These are phyloP conservation scores for Agrilus planipennis DNA, from an alignment of 1,140 invertebrate genomes.

Conservation along the genomic window DNA sequence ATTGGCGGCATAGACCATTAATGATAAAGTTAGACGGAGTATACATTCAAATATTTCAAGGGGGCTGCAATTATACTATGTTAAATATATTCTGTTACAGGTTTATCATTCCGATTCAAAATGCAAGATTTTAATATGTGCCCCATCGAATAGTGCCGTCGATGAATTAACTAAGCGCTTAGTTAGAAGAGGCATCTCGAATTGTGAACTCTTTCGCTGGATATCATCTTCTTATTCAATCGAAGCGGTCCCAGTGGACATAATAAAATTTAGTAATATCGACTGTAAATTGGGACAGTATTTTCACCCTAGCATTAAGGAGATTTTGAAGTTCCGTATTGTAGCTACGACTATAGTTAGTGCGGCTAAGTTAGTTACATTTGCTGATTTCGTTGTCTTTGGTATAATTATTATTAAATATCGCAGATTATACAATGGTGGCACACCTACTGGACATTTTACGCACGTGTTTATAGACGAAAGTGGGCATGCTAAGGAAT, in stretches of 20 bases:
- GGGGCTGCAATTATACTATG: too few relatives aligned
- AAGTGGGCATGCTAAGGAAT: constrained; percentile 81
- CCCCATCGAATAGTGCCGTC: constrained; percentile 68
- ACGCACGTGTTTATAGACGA: constrained; percentile 85
- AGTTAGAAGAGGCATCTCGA: constrained; percentile 35
- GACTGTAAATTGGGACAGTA: constrained; percentile 9
- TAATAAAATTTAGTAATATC: constrained; percentile 13
- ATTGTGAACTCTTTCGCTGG: constrained; percentile 15
- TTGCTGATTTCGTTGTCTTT: not conserved
- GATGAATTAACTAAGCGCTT: constrained; percentile 64
- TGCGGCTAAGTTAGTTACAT: constrained; percentile 12
- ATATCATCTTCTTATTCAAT: constrained; percentile 9
- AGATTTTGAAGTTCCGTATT: constrained; percentile 16
- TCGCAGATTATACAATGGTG: constrained; percentile 32
- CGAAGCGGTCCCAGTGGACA: not conserved
- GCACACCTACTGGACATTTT: constrained; percentile 61
- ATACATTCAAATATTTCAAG: too few relatives aligned
- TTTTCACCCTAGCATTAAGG: constrained; percentile 11
- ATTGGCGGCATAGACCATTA: too few relatives aligned
- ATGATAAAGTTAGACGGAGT: too few relatives aligned
- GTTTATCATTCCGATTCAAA: too few relatives aligned
- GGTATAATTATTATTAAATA: not conserved
- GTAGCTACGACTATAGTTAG: constrained; percentile 19
- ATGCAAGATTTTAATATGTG: constrained; percentile 64
- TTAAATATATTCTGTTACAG: too few relatives aligned